These are phyloP conservation scores for Sinohyriopsis cumingii DNA, from an alignment of 2,888 invertebrate genomes.

Conservation along the genomic window DNA sequence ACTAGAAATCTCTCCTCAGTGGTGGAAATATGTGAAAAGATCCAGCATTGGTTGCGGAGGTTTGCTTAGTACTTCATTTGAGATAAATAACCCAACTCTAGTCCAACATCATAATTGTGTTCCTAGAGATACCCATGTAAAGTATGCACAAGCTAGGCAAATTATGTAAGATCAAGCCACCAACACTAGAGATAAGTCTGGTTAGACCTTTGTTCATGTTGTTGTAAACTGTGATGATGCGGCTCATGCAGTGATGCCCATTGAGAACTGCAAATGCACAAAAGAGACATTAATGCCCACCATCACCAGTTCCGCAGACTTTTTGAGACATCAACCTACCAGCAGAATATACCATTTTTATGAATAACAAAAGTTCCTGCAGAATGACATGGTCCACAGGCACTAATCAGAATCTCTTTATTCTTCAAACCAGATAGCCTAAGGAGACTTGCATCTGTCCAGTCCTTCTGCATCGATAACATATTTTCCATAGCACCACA, in stretches of 20 bases:
- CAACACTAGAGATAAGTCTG: slow-evolving; percentile 2
- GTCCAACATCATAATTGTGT: slow-evolving; percentile 3
- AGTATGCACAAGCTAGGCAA: not conserved
- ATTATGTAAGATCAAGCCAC: slow-evolving; percentile 7
- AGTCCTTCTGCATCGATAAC: too few relatives aligned
- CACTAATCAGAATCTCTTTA: too few relatives aligned
- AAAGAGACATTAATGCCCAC: not conserved
- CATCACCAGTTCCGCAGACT: not conserved
- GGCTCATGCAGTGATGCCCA: slow-evolving; percentile 4
- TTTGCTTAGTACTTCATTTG: not conserved
- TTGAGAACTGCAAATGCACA: slow-evolving; percentile 3
- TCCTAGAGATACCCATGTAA: not conserved
- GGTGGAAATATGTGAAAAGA: slow-evolving; percentile 6
- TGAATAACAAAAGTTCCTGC: not conserved
- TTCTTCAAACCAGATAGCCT: too few relatives aligned
- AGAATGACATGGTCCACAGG: not conserved
- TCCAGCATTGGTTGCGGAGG: slow-evolving; percentile 4
- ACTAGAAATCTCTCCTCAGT: slow-evolving; percentile 2
- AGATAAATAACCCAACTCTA: slow-evolving; percentile 5
- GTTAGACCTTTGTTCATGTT: slow-evolving; percentile 7
- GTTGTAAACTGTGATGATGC: slow-evolving; percentile 3
- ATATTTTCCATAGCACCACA: too few relatives aligned
- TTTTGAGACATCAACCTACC: not conserved
- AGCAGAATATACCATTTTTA: not conserved
- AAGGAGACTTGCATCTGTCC: too few relatives aligned